Evolutionary conservation across 2,888 invertebrate genomes (phyloP), one percentile per base, ranked within the genome.

Genomic region (Neoaliturus tenellus): DNA sequence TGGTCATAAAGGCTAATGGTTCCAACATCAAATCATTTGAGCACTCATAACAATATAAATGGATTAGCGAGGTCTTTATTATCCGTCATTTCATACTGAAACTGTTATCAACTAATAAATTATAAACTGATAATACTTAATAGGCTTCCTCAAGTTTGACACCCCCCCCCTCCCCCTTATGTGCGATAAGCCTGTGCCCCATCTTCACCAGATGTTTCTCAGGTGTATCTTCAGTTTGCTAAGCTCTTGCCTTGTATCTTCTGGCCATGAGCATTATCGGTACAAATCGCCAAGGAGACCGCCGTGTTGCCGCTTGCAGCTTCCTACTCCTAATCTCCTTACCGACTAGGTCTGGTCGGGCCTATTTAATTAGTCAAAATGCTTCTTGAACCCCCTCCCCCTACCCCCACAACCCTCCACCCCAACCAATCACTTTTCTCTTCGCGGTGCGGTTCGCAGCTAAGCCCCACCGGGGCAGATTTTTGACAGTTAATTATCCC

Each of bases 331-430:
- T 39, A 69, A 69, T 69, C 69, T 35, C 39, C 69, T 69, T 69
- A 69, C 14, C 69, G 39, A 39, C 69, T n/a, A n/a, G n/a, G 39
- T 69, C 69, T 69, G 69, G 35, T 62, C 35, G 39, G 69, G n/a
- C 48, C 75, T 41, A 75, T 75, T 75, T 75, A 75, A 71, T 71
- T 71, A 71, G 71, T 71, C 71, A 71, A 44, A 44, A 75, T 48
- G 75, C 75, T 75, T 44, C 75, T 75, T 44, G n/a, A 69, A 28
- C 62, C 62, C n/a, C 62, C 62, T 55, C 62, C 62, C 28, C 31
- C 31, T 12, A 20, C 55, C 12, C 5, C 20, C 55, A 55, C 12
- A 31, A 8, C 28, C 62, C 31, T 20, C 51, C n/a, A 23, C 51
- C 20, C 23, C 48, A 48, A 48, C 51, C 51, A 51, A 51, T 51